Conservation (phyloP, 1,140 invertebrate species). For the Sipha flava region DNA sequence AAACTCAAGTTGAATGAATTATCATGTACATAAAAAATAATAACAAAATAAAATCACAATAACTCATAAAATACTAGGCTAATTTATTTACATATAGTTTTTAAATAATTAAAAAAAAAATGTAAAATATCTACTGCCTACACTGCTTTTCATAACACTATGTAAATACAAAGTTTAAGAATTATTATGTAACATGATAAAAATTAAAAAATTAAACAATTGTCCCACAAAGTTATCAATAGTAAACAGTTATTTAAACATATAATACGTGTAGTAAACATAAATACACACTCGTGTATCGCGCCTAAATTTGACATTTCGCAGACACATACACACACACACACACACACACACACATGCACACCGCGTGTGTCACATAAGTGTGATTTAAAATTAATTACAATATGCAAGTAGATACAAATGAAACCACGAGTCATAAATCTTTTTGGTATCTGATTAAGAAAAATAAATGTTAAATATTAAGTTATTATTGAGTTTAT, state of each 20-base stretch:
- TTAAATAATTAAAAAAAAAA: not conserved
- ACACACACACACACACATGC: too few relatives aligned
- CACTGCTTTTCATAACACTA: not conserved
- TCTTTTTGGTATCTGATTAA: not conserved
- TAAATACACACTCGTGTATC: too few relatives aligned
- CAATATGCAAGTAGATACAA: not conserved
- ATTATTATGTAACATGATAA: not conserved
- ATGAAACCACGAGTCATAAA: not conserved
- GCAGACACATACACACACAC: too few relatives aligned
- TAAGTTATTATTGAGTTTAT: too few relatives aligned
- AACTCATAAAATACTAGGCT: not conserved
- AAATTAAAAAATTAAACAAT: too few relatives aligned
- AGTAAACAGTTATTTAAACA: too few relatives aligned
- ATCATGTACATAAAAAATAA: not conserved
- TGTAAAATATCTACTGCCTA: not conserved
- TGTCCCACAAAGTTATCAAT: too few relatives aligned
- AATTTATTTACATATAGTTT: not conserved
- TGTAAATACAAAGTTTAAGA: not conserved
- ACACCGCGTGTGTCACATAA: too few relatives aligned
- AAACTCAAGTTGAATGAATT: conserved; percentile 16
- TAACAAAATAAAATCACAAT: not conserved
- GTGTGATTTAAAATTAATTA: too few relatives aligned
- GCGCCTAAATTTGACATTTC: too few relatives aligned
- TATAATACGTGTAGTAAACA: too few relatives aligned
- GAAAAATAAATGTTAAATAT: too few relatives aligned